These are phyloP conservation scores for Acipenser oxyrinchus DNA, from an alignment of 2,797 vertebrate species.

Conservation along the genomic window DNA sequence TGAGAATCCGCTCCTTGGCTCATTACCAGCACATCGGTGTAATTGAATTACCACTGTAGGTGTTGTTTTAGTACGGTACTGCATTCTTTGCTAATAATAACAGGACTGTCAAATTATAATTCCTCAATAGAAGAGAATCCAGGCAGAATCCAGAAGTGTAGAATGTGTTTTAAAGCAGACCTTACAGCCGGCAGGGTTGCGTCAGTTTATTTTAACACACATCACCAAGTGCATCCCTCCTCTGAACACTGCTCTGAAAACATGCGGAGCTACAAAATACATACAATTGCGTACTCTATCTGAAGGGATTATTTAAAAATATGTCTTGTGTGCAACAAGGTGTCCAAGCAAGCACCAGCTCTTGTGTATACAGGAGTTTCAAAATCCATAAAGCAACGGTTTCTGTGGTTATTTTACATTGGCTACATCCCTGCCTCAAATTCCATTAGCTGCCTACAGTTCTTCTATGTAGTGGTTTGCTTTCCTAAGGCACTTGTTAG, in stretches of 20 bases:
- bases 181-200: no score
- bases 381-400: constrained; percentile 36
- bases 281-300: constrained; percentile 48
- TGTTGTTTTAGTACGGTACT: no score
- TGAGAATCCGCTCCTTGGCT: no score
- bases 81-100: no score
- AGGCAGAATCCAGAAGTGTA: neutral
- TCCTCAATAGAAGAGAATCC: neutral
- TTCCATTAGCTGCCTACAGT: constrained; percentile 94
- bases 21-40: no score
- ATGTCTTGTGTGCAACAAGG: constrained; percentile 51
- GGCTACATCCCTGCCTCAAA: constrained; percentile 87
- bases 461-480: constrained; percentile 79
- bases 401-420: constrained; percentile 86
- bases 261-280: constrained; percentile 40
- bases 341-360: constrained; percentile 38
- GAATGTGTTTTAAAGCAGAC: no score
- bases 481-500: constrained; percentile 93
- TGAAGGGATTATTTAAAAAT: constrained; percentile 48
- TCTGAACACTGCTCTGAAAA: constrained; percentile 49
- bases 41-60: no score
- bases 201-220: neutral
- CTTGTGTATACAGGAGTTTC: constrained; percentile 22
- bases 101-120: neutral
- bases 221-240: neutral